Conservation (phyloP, 2,113 vertebrate species). For the Chascanopsetta lugubris region DNA sequence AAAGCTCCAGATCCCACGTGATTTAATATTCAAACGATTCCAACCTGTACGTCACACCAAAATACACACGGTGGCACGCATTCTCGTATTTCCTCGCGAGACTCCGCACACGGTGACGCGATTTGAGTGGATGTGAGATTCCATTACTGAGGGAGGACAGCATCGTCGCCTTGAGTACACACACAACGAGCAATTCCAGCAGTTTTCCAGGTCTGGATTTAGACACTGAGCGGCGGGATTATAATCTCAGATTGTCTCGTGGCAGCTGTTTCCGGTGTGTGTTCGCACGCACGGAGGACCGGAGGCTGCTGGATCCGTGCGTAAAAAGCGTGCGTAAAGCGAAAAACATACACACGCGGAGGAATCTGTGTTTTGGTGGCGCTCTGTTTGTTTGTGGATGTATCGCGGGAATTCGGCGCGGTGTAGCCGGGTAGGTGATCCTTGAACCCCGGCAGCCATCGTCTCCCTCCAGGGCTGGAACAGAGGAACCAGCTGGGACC, state of each 20-base stretch:
- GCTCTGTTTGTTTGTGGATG: not conserved
- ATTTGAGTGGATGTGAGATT: slow-evolving; percentile 35
- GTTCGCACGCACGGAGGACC: not conserved
- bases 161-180: not conserved
- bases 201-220: not conserved
- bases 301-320: not conserved
- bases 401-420: not conserved
- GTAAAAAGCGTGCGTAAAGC: not conserved
- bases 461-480: not conserved
- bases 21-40: not conserved
- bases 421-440: not conserved
- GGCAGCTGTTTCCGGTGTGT: not conserved
- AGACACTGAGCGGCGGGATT: not conserved
- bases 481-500: too few relatives aligned
- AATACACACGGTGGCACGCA: not conserved
- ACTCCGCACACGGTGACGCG: slow-evolving; percentile 41
- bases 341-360: not conserved
- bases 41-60: too few relatives aligned
- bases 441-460: not conserved
- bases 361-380: not conserved
- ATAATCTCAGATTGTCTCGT: not conserved
- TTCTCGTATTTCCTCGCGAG: slow-evolving; percentile 58
- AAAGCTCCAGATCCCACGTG: too few relatives aligned
- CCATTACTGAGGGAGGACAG: slow-evolving; percentile 14
- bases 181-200: too few relatives aligned